Base-by-base conservation (phyloP, 2,113 vertebrate species). In the Pongo abelii region DNA sequence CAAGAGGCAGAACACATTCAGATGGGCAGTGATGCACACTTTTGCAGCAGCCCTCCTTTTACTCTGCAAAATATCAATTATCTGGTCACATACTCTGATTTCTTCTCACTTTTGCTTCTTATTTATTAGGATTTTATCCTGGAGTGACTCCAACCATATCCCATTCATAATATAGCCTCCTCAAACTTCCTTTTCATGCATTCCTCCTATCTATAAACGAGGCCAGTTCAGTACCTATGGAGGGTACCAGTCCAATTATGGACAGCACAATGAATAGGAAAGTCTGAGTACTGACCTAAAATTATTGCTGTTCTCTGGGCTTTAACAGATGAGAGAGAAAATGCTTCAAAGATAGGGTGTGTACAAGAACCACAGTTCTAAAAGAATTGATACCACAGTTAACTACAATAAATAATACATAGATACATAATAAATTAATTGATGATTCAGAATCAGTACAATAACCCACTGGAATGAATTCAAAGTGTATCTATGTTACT, bases 381-480 rank as follows among this genome's bases (percentile, higher is more conserved):
- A 91, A 94, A 12, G 55, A 93, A 72, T 25, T 52, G 8, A 94
- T 88, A 48, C 3, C 18, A 84, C 25, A 92, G 8, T 90, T 52
- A 84, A 25, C 70, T 87, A 43, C 20, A 75, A 50, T 61, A 88
- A 96, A 80, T 91, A 92, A 84, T n/a, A 3, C 43, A 50, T 77
- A 64, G 3, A 55, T 30, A 50, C 16, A 87, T 72, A 84, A 64
- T 91, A 78, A 97, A 95, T 25, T 16, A n/a, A 22, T 46, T 69
- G 16, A 88, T 85, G 48, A 88, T 91, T 95, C 59, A 89, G n/a
- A 92, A 93, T 94, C 78, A 93, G 78, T 43, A 80, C 30, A 87
- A 43, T 89, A 85, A 94, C 32, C 14, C 52, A 93, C 8, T 97
- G 93, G 86, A 92, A 97, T 72, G 35, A 94, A 94, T 81, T 97